These are phyloP conservation scores for Balaeniceps rex DNA, from an alignment of 2,113 vertebrate genomes.

Conservation along the genomic window DNA sequence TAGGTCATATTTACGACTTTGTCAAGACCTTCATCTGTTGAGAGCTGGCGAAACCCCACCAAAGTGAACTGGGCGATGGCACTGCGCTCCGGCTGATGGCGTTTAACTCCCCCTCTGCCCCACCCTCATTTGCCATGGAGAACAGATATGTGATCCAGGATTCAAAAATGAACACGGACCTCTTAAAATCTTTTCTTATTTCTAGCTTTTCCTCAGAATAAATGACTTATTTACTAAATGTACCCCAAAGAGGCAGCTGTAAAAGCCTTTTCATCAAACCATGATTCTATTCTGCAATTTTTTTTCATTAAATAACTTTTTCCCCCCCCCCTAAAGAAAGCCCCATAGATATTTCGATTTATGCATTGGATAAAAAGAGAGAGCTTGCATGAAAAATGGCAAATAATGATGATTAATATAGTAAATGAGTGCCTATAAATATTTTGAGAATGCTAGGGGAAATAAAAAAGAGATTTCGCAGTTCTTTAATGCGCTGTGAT, in stretches of 20 bases:
- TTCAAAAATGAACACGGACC: not conserved
- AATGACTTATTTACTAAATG: not conserved
- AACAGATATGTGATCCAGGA: not conserved
- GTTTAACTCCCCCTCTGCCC: not conserved
- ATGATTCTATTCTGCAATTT: not conserved
- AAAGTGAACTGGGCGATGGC: not conserved
- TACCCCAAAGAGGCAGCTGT: not conserved
- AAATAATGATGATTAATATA: not conserved
- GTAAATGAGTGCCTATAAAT: not conserved
- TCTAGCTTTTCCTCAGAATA: not conserved
- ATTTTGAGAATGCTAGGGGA: not conserved
- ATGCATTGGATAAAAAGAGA: not conserved
- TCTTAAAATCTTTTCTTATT: not conserved
- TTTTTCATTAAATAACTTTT: not conserved
- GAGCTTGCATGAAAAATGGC: not conserved
- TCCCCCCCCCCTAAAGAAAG: rapidly evolving
- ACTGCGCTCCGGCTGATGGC: not conserved
- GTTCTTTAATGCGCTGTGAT: not conserved
- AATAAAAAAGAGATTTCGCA: not conserved
- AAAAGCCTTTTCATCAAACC: not conserved
- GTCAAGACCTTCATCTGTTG: not conserved
- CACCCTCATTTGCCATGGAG: not conserved
- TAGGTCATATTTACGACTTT: not conserved
- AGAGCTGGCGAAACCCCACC: not conserved
- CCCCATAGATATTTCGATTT: not conserved